Evolutionary conservation across 2,113 vertebrate species (phyloP), one percentile per base, ranked within the genome.

Genomic region (Cyphomyrus discorhynchus): DNA sequence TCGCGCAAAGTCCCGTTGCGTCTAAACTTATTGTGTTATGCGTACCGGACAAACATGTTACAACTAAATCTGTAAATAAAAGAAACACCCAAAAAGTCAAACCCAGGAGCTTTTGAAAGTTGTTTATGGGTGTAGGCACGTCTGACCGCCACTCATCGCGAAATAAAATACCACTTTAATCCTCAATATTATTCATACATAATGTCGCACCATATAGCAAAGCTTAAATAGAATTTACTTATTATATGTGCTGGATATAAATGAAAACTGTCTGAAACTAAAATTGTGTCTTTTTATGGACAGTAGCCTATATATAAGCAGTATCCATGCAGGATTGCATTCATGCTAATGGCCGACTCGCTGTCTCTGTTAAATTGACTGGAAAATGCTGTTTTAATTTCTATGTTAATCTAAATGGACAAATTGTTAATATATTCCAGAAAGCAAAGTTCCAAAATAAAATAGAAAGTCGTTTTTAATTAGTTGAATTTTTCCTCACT

Each of bases 381-480:
- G 98, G 97, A 99, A 99, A 98, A 98, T 97, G 96, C 95, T 96
- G 96, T 98, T 98, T 97, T 98, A 97, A 97, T 97, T 97, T 96
- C 98, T 96, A 97, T 98, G 97, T 97, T 97, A 98, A 97, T 97
- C 96, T 96, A 98, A 97, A 97, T 96, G 97, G 96, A 96, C 97
- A 97, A 98, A 98, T 97, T 98, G 97, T 97, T 97, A 96, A 96
- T 96, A 96, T 95, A 96, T 96, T 96, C 95, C 80, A 42, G 92
- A 94, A 93, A 92, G 92, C 94, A 46, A 58, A 88, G 87, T 62
- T 93, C 89, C 92, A 93, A 94, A 94, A 95, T 93, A 90, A 94
- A 95, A 95, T 92, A 89, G 92, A 46, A 88, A 62, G 87, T 66
- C 39, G 10, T 94, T 94, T 93, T 90, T 89, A 92, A 94, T 91